These are phyloP conservation scores for Drosophila eohydei DNA, from an alignment of 2,888 invertebrate genomes.

Conservation along the genomic window DNA sequence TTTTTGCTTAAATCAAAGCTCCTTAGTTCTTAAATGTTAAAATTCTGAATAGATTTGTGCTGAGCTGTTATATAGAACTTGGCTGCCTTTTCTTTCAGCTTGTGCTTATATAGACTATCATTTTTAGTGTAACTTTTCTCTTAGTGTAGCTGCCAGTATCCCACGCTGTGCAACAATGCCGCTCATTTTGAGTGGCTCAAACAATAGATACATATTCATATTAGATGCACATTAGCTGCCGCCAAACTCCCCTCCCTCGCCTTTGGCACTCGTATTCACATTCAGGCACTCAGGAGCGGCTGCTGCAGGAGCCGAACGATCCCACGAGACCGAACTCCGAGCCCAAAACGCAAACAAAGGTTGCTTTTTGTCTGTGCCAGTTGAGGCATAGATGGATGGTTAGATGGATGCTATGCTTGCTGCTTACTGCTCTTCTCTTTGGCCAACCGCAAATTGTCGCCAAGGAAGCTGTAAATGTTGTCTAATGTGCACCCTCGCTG, in stretches of 20 bases:
- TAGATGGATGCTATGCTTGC: conserved; percentile 17
- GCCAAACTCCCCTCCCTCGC: conserved; percentile 35
- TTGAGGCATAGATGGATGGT: conserved; percentile 54
- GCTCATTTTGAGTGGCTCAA: conserved; percentile 54
- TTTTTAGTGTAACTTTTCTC: not conserved
- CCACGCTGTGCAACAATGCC: conserved; percentile 66
- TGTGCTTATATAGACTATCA: not conserved
- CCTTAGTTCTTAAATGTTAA: not conserved
- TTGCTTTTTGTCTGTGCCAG: conserved; percentile 66
- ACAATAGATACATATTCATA: conserved; percentile 78
- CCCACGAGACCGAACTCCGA: conserved; percentile 24
- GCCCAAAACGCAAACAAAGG: conserved; percentile 60
- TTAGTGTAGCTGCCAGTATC: conserved; percentile 29
- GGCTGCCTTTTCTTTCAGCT: not conserved
- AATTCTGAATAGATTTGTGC: too few relatives aligned
- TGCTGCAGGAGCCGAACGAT: conserved; percentile 40
- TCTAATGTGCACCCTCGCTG: conserved; percentile 59
- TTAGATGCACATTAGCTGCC: conserved; percentile 83
- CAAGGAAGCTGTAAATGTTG: conserved; percentile 62
- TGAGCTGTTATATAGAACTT: too few relatives aligned
- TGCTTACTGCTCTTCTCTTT: conserved; percentile 32
- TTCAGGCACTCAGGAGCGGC: conserved; percentile 51
- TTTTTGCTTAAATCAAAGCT: not conserved
- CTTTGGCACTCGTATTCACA: conserved; percentile 42
- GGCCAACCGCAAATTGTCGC: conserved; percentile 77